Conservation (phyloP, 2,888 invertebrate genomes). For the Calameuta filiformis region DNA sequence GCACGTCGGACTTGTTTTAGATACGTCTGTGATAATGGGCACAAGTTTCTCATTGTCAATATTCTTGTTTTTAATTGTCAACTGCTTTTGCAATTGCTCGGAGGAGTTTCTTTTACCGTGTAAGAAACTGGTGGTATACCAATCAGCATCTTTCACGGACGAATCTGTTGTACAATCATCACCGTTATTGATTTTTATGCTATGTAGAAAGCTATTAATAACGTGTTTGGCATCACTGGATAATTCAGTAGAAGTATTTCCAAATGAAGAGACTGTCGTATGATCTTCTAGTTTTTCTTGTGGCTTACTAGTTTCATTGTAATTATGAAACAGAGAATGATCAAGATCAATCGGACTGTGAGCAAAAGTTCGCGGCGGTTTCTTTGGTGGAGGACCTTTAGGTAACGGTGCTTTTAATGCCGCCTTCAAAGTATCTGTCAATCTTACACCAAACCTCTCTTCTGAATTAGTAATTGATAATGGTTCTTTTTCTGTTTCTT, state of each 20-base stretch:
- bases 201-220: constrained; percentile 7
- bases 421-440: constrained; percentile 73
- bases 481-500: neutral
- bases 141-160: neutral
- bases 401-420: constrained; percentile 77
- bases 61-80: neutral
- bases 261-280: neutral
- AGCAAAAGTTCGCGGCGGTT: constrained; percentile 77
- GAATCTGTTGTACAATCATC: neutral
- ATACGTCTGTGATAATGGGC: neutral
- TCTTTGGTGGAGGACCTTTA: constrained; percentile 78
- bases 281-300: constrained; percentile 8
- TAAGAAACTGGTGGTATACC: constrained; percentile 9
- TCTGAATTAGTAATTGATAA: constrained; percentile 4
- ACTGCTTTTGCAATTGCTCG: constrained; percentile 12
- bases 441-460: constrained; percentile 33
- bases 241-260: neutral
- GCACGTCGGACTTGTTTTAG: neutral
- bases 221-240: neutral
- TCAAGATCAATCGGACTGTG: constrained; percentile 48
- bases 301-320: constrained; percentile 16
- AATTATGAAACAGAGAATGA: constrained; percentile 14
- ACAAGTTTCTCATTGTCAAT: neutral
- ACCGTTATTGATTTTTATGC: neutral
- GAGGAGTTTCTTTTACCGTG: constrained; percentile 3